Conservation (phyloP, 2,888 invertebrate species). For the Zonitis immaculata region DNA sequence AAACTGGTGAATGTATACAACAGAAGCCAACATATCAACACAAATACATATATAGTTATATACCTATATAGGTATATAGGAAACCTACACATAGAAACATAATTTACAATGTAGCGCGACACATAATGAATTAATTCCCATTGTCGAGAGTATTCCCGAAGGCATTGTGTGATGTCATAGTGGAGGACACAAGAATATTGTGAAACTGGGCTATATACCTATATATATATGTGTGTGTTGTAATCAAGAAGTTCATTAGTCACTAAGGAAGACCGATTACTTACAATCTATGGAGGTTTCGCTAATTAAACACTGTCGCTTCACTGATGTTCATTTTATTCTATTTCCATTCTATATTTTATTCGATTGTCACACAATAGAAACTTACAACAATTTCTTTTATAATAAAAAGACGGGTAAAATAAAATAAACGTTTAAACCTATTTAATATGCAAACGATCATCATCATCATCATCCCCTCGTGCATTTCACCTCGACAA, state of each 20-base stretch:
- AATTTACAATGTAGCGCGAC: slow-evolving; percentile 25
- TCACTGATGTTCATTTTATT: slow-evolving; percentile 3
- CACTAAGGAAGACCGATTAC: slow-evolving; percentile 48
- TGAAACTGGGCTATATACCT: too few relatives aligned
- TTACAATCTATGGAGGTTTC: slow-evolving; percentile 41
- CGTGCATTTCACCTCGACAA: slow-evolving; percentile 8
- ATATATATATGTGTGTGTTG: too few relatives aligned
- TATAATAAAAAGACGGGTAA: slow-evolving; percentile 20
- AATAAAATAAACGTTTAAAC: too few relatives aligned
- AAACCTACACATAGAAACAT: slow-evolving; percentile 14
- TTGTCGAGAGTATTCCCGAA: slow-evolving; percentile 36
- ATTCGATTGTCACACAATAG: too few relatives aligned
- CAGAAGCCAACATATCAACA: slow-evolving; percentile 7
- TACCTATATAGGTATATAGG: background rate
- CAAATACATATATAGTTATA: background rate
- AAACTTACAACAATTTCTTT: too few relatives aligned
- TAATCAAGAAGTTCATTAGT: slow-evolving; percentile 51
- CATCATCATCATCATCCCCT: too few relatives aligned
- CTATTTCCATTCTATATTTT: background rate
- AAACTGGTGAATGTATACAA: slow-evolving; percentile 10
- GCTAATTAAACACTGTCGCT: slow-evolving; percentile 48
- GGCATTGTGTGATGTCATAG: slow-evolving; percentile 24
- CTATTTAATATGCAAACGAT: slow-evolving; percentile 32
- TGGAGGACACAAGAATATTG: too few relatives aligned
- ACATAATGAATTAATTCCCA: slow-evolving; percentile 47